phyloP scores from a whole-genome alignment of 2,888 invertebrate genomes.

The Leptura quadrifasciata region DNA sequence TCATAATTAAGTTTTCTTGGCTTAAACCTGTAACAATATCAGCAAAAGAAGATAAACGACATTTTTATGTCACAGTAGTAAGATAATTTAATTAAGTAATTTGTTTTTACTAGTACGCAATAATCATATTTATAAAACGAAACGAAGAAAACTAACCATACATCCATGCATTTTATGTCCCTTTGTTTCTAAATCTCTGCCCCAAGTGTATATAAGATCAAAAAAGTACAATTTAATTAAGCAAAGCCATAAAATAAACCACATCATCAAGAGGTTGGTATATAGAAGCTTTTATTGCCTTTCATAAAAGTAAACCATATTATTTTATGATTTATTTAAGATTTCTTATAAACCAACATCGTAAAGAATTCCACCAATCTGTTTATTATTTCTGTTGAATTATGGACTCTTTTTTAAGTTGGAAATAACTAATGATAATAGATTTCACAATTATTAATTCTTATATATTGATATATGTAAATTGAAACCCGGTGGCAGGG shows the following conservation, averaged over 20 bases:
- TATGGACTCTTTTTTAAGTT: not conserved
- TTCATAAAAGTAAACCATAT: constrained; percentile 38
- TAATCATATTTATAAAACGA: constrained; percentile 32
- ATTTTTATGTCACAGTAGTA: constrained; percentile 10
- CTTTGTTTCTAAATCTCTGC: constrained; percentile 37
- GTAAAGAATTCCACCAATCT: constrained; percentile 9
- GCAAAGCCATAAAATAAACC: constrained; percentile 35
- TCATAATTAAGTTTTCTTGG: not conserved
- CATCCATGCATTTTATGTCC: constrained; percentile 33
- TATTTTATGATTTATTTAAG: constrained; percentile 38
- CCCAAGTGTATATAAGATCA: constrained; percentile 26
- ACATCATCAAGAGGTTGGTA: constrained; percentile 31
- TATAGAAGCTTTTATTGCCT: constrained; percentile 32
- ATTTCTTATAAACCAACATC: constrained; percentile 22
- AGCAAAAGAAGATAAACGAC: constrained; percentile 6
- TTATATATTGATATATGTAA: too few relatives aligned
- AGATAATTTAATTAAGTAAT: constrained; percentile 31
- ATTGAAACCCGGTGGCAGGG: too few relatives aligned
- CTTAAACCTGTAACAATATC: not conserved
- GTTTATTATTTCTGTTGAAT: constrained; percentile 17
- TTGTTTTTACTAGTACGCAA: constrained; percentile 22
- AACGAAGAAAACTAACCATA: constrained; percentile 30
- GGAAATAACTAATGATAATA: not conserved
- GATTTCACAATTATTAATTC: too few relatives aligned
- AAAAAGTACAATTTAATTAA: constrained; percentile 44